Evolutionary conservation across 2,797 vertebrate species (phyloP).

Genomic region (Falco concolor): DNA sequence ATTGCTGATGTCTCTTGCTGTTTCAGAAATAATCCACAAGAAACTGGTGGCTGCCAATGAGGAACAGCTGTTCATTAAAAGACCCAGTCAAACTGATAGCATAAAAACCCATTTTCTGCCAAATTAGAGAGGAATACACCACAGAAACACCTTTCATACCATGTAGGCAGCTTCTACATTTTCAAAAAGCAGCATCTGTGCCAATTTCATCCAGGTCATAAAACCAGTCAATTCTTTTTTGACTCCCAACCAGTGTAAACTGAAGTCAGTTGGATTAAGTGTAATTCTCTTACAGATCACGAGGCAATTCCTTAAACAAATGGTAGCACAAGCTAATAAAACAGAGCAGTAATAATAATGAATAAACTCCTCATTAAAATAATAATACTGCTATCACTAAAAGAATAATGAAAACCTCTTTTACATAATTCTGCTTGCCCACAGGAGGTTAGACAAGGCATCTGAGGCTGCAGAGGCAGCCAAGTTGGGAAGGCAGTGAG

Average conservation of each 20-base stretch:
- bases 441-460: neutral
- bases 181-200: neutral
- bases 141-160: neutral
- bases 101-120: neutral
- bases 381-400: neutral
- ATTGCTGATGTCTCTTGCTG: slow-evolving; percentile 17
- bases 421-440: neutral
- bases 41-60: slow-evolving; percentile 12
- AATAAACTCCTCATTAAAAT: slow-evolving; percentile 14
- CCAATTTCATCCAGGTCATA: neutral
- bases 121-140: neutral
- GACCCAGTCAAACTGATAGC: neutral
- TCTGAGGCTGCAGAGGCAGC: neutral
- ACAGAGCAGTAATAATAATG: neutral
- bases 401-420: neutral
- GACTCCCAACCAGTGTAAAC: neutral
- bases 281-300: neutral
- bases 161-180: neutral
- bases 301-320: neutral
- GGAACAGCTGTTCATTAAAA: slow-evolving; percentile 33
- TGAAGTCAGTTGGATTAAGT: neutral
- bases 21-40: slow-evolving; percentile 40
- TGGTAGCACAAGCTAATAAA: neutral
- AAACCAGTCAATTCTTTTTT: neutral
- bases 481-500: rapidly evolving